phyloP scores from a whole-genome alignment of 2,797 vertebrate genomes.

The Gymnocypris eckloni region DNA sequence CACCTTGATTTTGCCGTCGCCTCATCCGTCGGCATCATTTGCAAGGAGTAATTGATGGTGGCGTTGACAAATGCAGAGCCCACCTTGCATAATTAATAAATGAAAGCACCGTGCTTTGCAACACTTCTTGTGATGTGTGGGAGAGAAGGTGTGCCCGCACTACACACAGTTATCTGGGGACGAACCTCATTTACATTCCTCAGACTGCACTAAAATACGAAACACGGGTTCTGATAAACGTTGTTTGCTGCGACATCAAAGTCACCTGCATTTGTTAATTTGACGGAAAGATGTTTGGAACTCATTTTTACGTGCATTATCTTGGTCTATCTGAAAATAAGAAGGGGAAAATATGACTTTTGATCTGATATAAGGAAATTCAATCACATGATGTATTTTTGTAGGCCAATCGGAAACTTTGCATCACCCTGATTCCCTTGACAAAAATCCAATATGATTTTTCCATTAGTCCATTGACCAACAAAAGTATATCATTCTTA shows the following conservation, averaged over 20 bases:
- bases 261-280: constrained; percentile 19
- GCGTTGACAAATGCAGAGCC: constrained; percentile 72
- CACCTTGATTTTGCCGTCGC: constrained; percentile 74
- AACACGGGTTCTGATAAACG: constrained; percentile 35
- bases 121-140: constrained; percentile 64
- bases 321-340: not conserved
- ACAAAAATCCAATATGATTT: not conserved
- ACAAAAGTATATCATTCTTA: not conserved
- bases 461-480: not conserved
- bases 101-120: constrained; percentile 67
- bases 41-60: constrained; percentile 64
- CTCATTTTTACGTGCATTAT: not conserved
- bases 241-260: constrained; percentile 2
- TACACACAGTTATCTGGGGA: constrained; percentile 60
- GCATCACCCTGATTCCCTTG: not conserved
- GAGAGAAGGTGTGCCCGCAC: constrained; percentile 64
- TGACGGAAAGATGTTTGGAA: not conserved
- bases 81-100: constrained; percentile 76
- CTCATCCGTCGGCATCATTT: constrained; percentile 77
- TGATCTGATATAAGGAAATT: not conserved
- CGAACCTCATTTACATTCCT: constrained; percentile 67
- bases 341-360: not conserved
- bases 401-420: not conserved
- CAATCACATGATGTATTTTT: not conserved
- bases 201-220: constrained; percentile 25